A percentile compares a stretch with the other conserved stretches of the same genome.
These are phyloP conservation scores for Bubo blakistoni DNA, from an alignment of 2,113 vertebrate species.

Conservation along the genomic window DNA sequence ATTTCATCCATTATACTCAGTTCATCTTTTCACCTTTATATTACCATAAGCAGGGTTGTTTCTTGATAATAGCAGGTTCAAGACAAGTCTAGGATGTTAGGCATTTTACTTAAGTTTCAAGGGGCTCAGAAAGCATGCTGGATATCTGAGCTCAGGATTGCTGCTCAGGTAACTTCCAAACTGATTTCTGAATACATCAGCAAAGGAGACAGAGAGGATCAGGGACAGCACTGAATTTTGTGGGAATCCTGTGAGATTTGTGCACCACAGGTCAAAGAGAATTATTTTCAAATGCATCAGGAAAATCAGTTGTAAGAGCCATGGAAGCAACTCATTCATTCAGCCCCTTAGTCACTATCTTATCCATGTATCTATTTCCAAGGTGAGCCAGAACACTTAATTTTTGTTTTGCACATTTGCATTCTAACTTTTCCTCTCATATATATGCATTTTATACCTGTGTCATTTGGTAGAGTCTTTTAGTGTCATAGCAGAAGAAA, in stretches of 20 bases:
- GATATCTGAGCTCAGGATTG: neutral
- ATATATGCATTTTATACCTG: neutral
- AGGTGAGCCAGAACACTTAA: neutral
- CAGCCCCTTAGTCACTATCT: neutral
- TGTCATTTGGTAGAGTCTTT: neutral
- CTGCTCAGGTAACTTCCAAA: neutral
- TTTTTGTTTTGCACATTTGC: neutral
- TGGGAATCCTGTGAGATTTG: neutral
- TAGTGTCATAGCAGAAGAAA: neutral
- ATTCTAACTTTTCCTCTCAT: neutral
- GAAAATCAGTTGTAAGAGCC: neutral
- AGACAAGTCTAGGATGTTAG: neutral
- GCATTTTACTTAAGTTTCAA: neutral
- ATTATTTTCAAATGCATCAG: neutral
- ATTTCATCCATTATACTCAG: neutral
- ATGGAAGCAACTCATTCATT: neutral
- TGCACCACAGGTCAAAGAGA: neutral
- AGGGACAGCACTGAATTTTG: neutral
- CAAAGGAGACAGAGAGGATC: neutral
- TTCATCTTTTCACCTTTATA: neutral
- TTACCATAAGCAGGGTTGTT: neutral
- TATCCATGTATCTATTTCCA: neutral
- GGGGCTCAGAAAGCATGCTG: neutral
- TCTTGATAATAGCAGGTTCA: neutral
- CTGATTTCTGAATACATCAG: neutral